These are phyloP conservation scores for Bradypodion ventrale DNA, from an alignment of 2,797 vertebrate species.

Conservation along the genomic window DNA sequence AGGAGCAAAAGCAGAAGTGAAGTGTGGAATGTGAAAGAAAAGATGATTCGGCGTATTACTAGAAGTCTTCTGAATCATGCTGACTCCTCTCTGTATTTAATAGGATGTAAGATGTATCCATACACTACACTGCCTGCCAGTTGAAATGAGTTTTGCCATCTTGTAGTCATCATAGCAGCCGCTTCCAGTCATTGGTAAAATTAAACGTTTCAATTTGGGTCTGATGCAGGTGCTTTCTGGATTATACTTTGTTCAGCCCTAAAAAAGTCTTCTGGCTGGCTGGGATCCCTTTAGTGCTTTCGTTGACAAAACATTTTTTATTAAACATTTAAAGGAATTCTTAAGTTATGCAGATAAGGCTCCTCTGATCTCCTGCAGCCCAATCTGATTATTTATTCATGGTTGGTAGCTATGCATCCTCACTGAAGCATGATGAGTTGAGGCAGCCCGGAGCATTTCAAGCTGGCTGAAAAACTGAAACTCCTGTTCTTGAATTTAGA, in stretches of 20 bases:
- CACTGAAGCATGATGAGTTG: slow-evolving; percentile 46
- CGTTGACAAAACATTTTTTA: slow-evolving; percentile 53
- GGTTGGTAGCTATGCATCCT: slow-evolving; percentile 59
- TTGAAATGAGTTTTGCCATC: background rate
- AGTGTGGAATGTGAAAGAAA: background rate
- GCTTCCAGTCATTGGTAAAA: background rate
- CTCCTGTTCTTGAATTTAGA: slow-evolving; percentile 34
- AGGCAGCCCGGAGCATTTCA: slow-evolving; percentile 54
- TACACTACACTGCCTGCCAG: background rate
- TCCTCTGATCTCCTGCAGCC: slow-evolving; percentile 61
- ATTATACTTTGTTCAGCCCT: background rate
- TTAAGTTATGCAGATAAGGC: slow-evolving; percentile 69
- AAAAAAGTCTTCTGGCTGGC: background rate
- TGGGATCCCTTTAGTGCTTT: slow-evolving; percentile 51
- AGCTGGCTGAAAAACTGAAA: slow-evolving; percentile 38
- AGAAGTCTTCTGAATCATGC: background rate
- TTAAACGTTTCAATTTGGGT: slow-evolving; percentile 22
- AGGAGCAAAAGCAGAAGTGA: background rate
- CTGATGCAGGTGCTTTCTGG: slow-evolving; percentile 11
- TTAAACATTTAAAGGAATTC: slow-evolving; percentile 73
- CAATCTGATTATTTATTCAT: slow-evolving; percentile 70
- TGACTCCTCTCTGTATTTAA: background rate
- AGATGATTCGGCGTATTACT: background rate
- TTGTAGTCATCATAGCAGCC: background rate
- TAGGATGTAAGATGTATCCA: background rate